A percentile compares a stretch with the other conserved stretches of the same genome.
Evolutionary conservation across 1,140 invertebrate genomes (phyloP).

Genomic region (Acromyrmex heyeri): DNA sequence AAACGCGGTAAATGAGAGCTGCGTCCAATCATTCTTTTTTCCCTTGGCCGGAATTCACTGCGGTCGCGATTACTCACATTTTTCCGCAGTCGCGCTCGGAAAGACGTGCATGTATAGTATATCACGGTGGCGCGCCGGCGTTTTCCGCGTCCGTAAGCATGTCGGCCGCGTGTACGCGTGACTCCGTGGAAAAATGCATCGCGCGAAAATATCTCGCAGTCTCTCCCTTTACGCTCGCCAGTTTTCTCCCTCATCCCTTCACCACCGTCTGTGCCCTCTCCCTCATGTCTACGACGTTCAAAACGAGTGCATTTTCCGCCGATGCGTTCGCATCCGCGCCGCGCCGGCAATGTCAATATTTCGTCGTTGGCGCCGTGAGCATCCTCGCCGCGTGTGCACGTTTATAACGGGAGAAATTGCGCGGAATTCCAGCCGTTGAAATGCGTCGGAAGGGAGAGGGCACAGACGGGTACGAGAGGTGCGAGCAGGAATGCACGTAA

Average conservation of each 20-base stretch:
- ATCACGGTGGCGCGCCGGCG: conserved; percentile 40
- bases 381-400: background rate
- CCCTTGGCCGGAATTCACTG: conserved; percentile 1
- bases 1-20: conserved; percentile 27
- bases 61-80: conserved; percentile 36
- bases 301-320: conserved; percentile 68
- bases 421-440: conserved; percentile 66
- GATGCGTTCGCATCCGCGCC: background rate
- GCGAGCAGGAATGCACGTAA: conserved; percentile 56
- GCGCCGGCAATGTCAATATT: conserved; percentile 67
- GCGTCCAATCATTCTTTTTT: conserved; percentile 25
- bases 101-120: conserved; percentile 58
- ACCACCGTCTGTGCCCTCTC: too few relatives aligned
- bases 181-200: conserved; percentile 66
- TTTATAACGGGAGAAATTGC: conserved; percentile 73
- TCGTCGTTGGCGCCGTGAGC: conserved; percentile 62
- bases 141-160: conserved; percentile 64
- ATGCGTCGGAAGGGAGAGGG: background rate
- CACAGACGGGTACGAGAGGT: background rate
- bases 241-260: background rate
- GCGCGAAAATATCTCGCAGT: conserved; percentile 62
- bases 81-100: conserved; percentile 16
- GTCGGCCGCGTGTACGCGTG: conserved; percentile 40
- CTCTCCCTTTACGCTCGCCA: background rate
- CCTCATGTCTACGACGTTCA: conserved; percentile 33